Evolutionary conservation across 2,888 invertebrate species (phyloP).

Genomic region (Rotaria sp.): DNA sequence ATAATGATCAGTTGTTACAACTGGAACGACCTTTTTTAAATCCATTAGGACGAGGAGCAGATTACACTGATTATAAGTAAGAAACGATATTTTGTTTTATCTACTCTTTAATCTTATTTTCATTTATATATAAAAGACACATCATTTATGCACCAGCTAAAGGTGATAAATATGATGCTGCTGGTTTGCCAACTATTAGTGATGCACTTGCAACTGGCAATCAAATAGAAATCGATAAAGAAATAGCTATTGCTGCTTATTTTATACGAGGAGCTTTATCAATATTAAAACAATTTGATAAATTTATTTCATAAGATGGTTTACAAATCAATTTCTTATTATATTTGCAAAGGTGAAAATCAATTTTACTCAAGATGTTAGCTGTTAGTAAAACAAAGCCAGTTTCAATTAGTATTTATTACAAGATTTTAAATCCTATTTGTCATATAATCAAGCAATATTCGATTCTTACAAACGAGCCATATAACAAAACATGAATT

Average conservation of each 20-base stretch:
- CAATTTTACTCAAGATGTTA: too few species aligned
- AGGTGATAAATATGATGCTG: slow-evolving; percentile 31
- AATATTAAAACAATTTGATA: too few species aligned
- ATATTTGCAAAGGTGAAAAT: too few species aligned
- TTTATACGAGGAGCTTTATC: background rate
- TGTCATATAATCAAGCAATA: too few species aligned
- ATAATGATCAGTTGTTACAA: slow-evolving; percentile 38
- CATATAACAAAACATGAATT: too few species aligned
- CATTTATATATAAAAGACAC: slow-evolving; percentile 28
- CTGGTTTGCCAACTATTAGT: slow-evolving; percentile 33
- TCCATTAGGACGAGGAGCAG: slow-evolving; percentile 12
- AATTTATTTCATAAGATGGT: too few species aligned
- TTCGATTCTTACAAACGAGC: too few species aligned
- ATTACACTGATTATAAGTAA: slow-evolving; percentile 30
- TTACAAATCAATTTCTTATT: too few species aligned
- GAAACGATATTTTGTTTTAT: background rate
- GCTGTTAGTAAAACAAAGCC: too few species aligned
- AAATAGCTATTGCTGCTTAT: background rate
- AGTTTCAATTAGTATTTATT: too few species aligned
- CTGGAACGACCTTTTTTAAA: slow-evolving; percentile 38
- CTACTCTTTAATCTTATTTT: background rate
- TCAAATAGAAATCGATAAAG: background rate
- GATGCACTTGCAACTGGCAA: slow-evolving; percentile 30
- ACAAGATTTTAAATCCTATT: too few species aligned
- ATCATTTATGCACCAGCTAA: slow-evolving; percentile 39